phyloP scores from a whole-genome alignment of 2,113 vertebrate genomes.

The Nothocercus julius region DNA sequence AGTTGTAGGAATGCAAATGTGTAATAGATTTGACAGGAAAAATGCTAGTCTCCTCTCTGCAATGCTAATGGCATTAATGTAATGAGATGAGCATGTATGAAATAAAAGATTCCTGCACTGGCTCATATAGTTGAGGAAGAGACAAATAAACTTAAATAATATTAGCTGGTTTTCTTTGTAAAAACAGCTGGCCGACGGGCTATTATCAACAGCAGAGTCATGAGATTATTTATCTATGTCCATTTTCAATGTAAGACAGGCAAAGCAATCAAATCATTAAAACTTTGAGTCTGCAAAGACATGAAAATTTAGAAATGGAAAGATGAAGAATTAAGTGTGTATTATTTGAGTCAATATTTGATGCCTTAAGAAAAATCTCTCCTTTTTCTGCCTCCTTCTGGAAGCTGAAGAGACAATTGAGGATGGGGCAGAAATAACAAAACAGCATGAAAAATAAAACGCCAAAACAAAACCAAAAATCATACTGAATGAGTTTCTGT shows the following conservation, averaged over 20 bases:
- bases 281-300: background rate
- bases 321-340: background rate
- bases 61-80: background rate
- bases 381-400: background rate
- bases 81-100: background rate
- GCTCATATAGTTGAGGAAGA: background rate
- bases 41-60: background rate
- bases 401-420: background rate
- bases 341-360: background rate
- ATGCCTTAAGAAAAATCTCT: background rate
- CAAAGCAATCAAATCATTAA: too few relatives aligned
- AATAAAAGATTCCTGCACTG: background rate
- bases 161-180: background rate
- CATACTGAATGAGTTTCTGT: background rate
- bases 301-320: background rate
- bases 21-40: background rate
- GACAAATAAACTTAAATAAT: background rate
- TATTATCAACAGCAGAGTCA: background rate
- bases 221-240: background rate
- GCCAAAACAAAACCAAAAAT: background rate
- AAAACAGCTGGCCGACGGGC: too few relatives aligned
- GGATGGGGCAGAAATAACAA: background rate
- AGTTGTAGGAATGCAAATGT: background rate
- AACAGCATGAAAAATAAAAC: background rate
- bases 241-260: background rate